Evolutionary conservation across 2,888 invertebrate species (phyloP).

Genomic region (Phaonia tiefii): DNA sequence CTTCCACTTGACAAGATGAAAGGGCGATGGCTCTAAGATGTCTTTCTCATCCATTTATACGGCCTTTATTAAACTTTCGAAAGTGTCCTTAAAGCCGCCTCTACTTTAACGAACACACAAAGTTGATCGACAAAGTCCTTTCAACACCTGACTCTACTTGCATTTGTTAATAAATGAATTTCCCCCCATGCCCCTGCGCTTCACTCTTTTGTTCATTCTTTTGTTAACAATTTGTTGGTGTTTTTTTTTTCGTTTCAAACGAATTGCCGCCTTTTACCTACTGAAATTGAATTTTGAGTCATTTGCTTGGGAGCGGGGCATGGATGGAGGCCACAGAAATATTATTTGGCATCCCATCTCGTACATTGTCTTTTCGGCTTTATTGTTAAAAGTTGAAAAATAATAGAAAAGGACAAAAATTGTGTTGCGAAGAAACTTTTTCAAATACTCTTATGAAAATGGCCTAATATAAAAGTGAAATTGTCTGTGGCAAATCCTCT

Average conservation of each 20-base stretch:
- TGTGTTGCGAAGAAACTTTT: constrained; percentile 32
- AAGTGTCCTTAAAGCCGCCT: not conserved
- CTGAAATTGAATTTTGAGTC: constrained; percentile 17
- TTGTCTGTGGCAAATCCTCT: constrained; percentile 61
- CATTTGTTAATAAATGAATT: not conserved
- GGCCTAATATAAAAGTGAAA: constrained; percentile 62
- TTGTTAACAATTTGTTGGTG: constrained; percentile 1
- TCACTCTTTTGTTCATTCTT: not conserved
- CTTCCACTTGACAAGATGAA: constrained; percentile 11
- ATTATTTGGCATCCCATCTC: not conserved
- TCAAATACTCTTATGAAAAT: constrained; percentile 55
- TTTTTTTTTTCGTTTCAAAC: constrained; percentile 10
- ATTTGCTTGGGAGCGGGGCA: not conserved
- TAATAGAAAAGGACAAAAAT: constrained; percentile 36
- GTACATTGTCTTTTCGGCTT: constrained; percentile 30
- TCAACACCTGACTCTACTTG: not conserved
- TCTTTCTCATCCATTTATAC: constrained; percentile 13
- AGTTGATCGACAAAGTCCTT: constrained; percentile 21
- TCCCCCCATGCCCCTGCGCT: not conserved
- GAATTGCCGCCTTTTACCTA: constrained; percentile 37
- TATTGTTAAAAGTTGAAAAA: constrained; percentile 37
- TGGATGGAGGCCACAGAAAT: not conserved
- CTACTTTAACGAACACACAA: not conserved
- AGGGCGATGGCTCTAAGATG: constrained; percentile 20
- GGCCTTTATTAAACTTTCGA: constrained; percentile 13